These are phyloP conservation scores for Acanthopagrus latus DNA, from an alignment of 2,797 vertebrate species.

Conservation along the genomic window DNA sequence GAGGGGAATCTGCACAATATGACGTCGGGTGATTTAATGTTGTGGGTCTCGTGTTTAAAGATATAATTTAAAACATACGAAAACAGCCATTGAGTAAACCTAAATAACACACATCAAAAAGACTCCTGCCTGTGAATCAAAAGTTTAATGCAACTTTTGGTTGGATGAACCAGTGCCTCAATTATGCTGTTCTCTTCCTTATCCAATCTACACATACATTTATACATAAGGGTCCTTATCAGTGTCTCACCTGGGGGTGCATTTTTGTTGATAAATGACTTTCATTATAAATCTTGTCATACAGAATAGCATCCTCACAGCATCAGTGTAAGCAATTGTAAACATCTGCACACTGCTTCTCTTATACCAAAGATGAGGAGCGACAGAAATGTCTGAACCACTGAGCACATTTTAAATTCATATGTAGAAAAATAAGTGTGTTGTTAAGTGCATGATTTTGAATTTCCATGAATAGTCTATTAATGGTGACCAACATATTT, in stretches of 20 bases:
- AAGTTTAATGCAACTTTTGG: slow-evolving; percentile 2
- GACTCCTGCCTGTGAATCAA: background rate
- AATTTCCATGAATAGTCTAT: background rate
- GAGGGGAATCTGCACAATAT: too few relatives aligned
- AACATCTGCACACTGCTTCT: background rate
- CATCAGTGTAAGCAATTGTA: background rate
- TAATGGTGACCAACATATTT: background rate
- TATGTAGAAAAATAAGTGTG: too few relatives aligned
- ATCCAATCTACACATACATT: slow-evolving; percentile 21
- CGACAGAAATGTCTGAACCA: background rate
- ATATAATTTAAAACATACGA: too few relatives aligned
- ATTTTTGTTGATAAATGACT: slow-evolving; percentile 40
- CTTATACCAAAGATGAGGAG: background rate
- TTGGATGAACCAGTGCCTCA: slow-evolving; percentile 4
- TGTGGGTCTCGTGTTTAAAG: too few relatives aligned
- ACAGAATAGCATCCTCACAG: slow-evolving; percentile 16
- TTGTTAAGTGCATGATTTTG: background rate
- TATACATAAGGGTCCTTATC: slow-evolving; percentile 28
- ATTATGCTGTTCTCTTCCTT: slow-evolving; percentile 1
- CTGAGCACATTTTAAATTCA: background rate
- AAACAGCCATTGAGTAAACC: too few relatives aligned
- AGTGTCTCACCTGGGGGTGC: slow-evolving; percentile 9
- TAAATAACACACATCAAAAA: too few relatives aligned
- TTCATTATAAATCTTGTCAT: slow-evolving; percentile 25
- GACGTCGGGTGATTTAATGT: too few relatives aligned